Evolutionary conservation across 2,888 invertebrate species (phyloP).

Genomic region (Parnassius apollo): DNA sequence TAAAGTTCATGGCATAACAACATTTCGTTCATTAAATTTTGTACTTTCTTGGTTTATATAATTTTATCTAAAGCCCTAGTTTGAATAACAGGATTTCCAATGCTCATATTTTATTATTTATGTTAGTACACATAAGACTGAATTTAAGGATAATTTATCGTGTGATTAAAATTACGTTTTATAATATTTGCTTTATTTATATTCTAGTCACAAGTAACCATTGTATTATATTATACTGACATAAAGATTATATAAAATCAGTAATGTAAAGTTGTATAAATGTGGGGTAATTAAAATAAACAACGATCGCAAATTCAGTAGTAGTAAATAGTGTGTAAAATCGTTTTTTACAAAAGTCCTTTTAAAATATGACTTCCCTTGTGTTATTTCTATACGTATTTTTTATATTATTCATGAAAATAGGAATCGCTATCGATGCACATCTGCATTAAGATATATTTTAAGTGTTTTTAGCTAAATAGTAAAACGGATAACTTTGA

Average conservation of each 20-base stretch:
- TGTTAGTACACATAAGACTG: slow-evolving; percentile 40
- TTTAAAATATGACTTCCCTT: slow-evolving; percentile 20
- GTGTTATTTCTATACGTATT: slow-evolving; percentile 36
- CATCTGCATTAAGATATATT: background rate
- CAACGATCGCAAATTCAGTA: slow-evolving; percentile 54
- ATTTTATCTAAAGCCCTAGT: background rate
- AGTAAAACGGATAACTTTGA: no score
- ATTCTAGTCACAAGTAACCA: slow-evolving; percentile 40
- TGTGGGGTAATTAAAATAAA: slow-evolving; percentile 42
- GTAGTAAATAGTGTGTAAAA: slow-evolving; percentile 41
- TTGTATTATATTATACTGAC: slow-evolving; percentile 36
- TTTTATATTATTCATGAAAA: background rate
- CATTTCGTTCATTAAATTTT: background rate
- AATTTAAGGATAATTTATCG: slow-evolving; percentile 36
- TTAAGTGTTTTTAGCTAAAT: background rate
- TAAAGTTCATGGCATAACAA: no score
- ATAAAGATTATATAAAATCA: slow-evolving; percentile 33
- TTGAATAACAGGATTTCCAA: background rate
- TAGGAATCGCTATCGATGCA: background rate
- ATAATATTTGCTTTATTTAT: slow-evolving; percentile 16
- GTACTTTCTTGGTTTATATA: background rate
- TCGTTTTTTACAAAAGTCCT: slow-evolving; percentile 52
- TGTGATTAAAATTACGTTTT: slow-evolving; percentile 14
- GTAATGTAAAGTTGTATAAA: slow-evolving; percentile 56
- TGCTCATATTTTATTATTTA: slow-evolving; percentile 29